phyloP scores from a whole-genome alignment of 2,797 vertebrate species.

The Sebastes kiyomatsui region DNA sequence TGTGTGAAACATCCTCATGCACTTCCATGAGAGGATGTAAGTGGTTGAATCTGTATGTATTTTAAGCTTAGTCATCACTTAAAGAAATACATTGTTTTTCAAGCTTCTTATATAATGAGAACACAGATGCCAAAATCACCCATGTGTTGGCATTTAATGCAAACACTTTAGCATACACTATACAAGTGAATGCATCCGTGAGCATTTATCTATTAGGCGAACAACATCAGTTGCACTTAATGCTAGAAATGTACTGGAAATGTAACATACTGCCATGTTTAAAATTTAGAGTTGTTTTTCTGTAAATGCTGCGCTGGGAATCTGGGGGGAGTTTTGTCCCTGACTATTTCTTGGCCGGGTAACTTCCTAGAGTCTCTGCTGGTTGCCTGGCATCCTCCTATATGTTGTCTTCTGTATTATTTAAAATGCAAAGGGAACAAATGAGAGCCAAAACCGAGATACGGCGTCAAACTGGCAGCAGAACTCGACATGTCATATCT shows the following conservation, averaged over 20 bases:
- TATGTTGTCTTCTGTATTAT: not conserved
- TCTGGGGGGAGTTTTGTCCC: not conserved
- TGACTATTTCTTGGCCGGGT: not conserved
- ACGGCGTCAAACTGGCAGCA: not conserved
- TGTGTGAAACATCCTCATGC: constrained; percentile 6
- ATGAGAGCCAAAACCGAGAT: not conserved
- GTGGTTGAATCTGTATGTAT: not conserved
- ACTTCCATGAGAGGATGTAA: not conserved
- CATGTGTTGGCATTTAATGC: not conserved
- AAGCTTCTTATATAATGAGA: not conserved
- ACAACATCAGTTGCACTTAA: not conserved
- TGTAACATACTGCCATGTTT: not conserved
- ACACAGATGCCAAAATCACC: not conserved
- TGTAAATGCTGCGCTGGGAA: not conserved
- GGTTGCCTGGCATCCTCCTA: not conserved
- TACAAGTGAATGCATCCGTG: not conserved
- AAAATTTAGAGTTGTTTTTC: not conserved
- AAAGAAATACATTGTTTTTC: not conserved
- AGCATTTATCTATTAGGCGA: not conserved
- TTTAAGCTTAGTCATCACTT: not conserved
- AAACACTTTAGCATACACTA: not conserved
- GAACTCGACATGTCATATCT: not conserved
- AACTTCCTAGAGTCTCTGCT: not conserved
- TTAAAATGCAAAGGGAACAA: not conserved
- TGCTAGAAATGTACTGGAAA: not conserved